Evolutionary conservation across 2,113 vertebrate genomes (phyloP).

Genomic region (Leptosomus discolor): DNA sequence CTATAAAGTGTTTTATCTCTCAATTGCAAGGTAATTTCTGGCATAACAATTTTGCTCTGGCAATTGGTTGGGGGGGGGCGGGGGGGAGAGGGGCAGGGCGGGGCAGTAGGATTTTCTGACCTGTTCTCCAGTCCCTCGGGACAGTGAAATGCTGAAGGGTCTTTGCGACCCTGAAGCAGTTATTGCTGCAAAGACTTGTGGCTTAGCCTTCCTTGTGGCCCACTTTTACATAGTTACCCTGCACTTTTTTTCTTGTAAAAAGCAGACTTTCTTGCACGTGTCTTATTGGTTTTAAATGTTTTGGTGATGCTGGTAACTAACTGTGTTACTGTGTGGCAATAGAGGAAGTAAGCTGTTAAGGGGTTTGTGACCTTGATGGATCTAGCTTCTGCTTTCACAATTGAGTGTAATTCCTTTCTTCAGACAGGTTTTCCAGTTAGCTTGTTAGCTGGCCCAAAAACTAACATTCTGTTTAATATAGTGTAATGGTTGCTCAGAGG

Average conservation of each 20-base stretch:
- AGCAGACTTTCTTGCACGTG: accelerated
- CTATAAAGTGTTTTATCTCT: not conserved
- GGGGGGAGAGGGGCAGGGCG: no score
- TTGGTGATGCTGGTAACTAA: not conserved
- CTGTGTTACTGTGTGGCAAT: not conserved
- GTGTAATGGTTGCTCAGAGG: not conserved
- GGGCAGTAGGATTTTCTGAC: not conserved
- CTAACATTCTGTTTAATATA: not conserved
- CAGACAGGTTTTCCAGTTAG: not conserved
- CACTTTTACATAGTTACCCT: not conserved
- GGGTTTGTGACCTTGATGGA: not conserved
- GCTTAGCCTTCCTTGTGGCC: not conserved
- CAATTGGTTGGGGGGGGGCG: no score
- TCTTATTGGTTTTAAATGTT: not conserved
- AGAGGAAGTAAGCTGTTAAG: not conserved
- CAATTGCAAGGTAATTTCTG: not conserved
- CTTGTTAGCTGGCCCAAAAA: not conserved
- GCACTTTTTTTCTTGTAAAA: not conserved
- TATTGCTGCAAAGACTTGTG: not conserved
- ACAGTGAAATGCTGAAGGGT: not conserved
- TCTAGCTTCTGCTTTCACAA: not conserved
- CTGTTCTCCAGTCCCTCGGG: not conserved
- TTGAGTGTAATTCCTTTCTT: not conserved
- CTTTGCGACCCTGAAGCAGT: not conserved
- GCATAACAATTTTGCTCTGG: not conserved